These are phyloP conservation scores for Ptiloglossa arizonensis DNA, from an alignment of 1,140 invertebrate species.

Conservation along the genomic window DNA sequence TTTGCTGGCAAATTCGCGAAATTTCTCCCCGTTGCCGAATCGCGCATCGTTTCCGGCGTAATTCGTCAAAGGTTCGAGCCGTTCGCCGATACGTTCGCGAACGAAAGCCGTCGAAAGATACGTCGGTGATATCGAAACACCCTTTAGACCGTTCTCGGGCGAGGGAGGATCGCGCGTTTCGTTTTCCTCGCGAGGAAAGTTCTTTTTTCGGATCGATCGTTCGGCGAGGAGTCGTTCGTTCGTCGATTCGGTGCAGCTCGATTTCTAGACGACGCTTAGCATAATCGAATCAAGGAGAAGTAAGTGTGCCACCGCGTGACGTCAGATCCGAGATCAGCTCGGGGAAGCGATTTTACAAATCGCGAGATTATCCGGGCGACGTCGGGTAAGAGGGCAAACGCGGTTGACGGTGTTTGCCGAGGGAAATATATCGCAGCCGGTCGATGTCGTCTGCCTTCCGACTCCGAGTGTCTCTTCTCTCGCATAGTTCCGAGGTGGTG, in stretches of 20 bases:
- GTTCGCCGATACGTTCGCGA: no score
- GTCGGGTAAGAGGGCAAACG: neutral
- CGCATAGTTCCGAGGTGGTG: constrained; percentile 23
- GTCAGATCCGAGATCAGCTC: constrained; percentile 43
- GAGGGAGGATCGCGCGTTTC: no score
- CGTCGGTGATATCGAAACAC: no score
- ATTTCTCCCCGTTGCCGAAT: no score
- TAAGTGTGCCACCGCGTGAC: constrained; percentile 13
- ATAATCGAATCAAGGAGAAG: constrained; percentile 19
- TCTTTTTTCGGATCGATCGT: neutral
- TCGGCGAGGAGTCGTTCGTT: no score
- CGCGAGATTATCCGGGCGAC: constrained; percentile 37
- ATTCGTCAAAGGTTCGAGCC: no score
- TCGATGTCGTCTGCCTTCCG: constrained; percentile 13
- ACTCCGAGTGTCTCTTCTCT: constrained; percentile 11
- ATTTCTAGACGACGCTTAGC: neutral
- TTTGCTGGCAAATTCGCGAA: no score
- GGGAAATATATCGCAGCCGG: constrained; percentile 30
- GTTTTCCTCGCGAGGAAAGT: no score
- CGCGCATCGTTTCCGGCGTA: no score
- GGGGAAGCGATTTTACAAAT: constrained; percentile 44
- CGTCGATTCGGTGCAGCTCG: neutral
- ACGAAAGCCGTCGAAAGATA: no score
- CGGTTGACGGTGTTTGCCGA: constrained; percentile 9
- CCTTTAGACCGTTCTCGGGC: no score